These are phyloP conservation scores for Catharus fuscescens DNA, from an alignment of 2,113 vertebrate genomes.

Conservation along the genomic window DNA sequence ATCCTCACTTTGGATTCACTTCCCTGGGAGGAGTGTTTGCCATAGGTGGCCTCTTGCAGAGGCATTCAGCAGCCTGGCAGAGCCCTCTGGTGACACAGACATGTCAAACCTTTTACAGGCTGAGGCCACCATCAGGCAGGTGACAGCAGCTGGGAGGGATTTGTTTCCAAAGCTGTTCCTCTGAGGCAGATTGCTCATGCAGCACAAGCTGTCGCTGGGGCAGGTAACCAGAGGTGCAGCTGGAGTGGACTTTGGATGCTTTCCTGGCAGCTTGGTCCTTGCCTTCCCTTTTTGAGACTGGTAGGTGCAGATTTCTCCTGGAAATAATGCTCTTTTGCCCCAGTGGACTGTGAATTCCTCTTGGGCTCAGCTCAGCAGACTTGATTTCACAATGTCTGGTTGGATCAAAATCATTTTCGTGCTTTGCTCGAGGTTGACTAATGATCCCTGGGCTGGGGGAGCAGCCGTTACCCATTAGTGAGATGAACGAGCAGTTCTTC, in stretches of 20 bases:
- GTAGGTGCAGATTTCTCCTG: constrained; percentile 2
- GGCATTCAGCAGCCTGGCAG: not conserved
- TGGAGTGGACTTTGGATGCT: not conserved
- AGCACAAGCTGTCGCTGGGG: not conserved
- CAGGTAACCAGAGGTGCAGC: not conserved
- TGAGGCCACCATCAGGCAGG: not conserved
- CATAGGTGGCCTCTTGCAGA: not conserved
- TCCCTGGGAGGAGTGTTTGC: not conserved
- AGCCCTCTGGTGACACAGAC: not conserved
- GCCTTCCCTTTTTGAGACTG: not conserved
- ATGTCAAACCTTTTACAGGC: not conserved
- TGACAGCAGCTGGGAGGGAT: not conserved
- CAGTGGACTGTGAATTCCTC: not conserved
- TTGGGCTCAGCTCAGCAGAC: not conserved
- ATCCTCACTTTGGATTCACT: not conserved
- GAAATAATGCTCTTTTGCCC: not conserved
- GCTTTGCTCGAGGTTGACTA: constrained; percentile 11
- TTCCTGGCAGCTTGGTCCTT: not conserved
- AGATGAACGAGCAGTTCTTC: not conserved
- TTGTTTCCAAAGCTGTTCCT: not conserved
- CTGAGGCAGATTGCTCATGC: not conserved
- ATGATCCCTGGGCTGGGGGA: not conserved
- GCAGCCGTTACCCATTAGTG: constrained; percentile 35
- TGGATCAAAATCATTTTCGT: not conserved
- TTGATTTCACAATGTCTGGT: constrained; percentile 26